Conservation (phyloP, 2,888 invertebrate genomes). For the Entomobrya multifasciata region DNA sequence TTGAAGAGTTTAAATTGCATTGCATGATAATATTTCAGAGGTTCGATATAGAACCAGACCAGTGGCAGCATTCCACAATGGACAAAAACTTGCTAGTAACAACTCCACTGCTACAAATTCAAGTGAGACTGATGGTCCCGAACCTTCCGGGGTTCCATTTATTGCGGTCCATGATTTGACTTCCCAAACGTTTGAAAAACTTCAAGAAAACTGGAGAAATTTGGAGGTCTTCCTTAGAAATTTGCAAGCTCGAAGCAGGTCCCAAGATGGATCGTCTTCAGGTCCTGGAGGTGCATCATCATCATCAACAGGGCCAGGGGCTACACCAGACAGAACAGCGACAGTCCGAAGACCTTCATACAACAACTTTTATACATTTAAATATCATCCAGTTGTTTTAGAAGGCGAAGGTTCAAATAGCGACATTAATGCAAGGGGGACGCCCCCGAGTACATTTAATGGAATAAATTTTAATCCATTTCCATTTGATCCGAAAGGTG, state of each 20-base stretch:
- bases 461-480: conserved; percentile 57
- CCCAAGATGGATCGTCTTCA: conserved; percentile 29
- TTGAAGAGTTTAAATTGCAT: not conserved
- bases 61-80: conserved; percentile 49
- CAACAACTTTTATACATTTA: conserved; percentile 55
- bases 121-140: conserved; percentile 27
- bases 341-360: conserved; percentile 35
- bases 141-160: conserved; percentile 48
- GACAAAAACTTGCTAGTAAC: conserved; percentile 15
- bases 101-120: conserved; percentile 3
- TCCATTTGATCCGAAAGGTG: conserved; percentile 53
- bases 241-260: conserved; percentile 14
- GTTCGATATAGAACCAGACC: conserved; percentile 58
- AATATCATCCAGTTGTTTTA: conserved; percentile 56
- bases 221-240: conserved; percentile 54
- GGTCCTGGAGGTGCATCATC: not conserved
- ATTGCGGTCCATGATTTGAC: conserved; percentile 60
- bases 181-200: conserved; percentile 62
- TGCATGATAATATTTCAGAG: conserved; percentile 21
- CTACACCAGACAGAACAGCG: not conserved
- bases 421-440: not conserved
- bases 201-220: conserved; percentile 63
- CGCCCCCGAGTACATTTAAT: not conserved
- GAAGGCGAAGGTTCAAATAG: conserved; percentile 40
- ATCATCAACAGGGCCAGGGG: not conserved